Evolutionary conservation across 2,888 invertebrate genomes (phyloP).

Genomic region (Macropis europaea): DNA sequence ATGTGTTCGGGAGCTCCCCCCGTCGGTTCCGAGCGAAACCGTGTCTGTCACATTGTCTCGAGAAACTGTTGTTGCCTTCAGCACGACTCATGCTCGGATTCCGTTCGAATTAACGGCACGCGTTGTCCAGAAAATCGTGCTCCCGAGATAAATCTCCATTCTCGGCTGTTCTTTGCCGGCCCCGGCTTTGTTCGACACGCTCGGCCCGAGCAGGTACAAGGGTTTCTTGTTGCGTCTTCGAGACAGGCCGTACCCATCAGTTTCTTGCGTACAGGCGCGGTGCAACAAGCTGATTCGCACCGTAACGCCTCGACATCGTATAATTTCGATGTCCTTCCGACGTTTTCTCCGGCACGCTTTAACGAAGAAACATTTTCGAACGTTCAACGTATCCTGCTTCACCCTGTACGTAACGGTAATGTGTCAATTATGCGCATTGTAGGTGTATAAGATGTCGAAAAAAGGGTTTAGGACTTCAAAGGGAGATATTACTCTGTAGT

Average conservation of each 20-base stretch:
- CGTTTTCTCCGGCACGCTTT: neutral
- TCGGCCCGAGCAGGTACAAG: neutral
- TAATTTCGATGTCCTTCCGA: neutral
- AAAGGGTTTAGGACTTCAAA: no score
- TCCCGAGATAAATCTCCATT: constrained; percentile 3
- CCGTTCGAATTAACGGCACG: neutral
- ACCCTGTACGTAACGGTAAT: no score
- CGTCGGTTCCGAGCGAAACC: no score
- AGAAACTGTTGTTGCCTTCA: no score
- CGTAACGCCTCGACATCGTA: constrained; percentile 1
- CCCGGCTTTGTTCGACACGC: constrained; percentile 6
- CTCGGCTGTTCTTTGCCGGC: neutral
- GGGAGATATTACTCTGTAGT: no score
- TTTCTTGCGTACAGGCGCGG: constrained; percentile 13
- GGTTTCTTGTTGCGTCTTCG: constrained; percentile 20
- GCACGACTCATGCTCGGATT: no score
- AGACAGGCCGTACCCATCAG: constrained; percentile 7
- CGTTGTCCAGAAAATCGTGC: neutral
- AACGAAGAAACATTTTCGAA: constrained; percentile 18
- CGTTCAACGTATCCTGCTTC: no score
- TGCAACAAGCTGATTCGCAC: constrained; percentile 7
- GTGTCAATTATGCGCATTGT: no score
- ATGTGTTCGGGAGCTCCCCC: no score
- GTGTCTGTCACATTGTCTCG: no score
- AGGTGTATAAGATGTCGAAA: no score